Conservation (phyloP, 2,113 vertebrate genomes). For the Lycaon pictus region DNA sequence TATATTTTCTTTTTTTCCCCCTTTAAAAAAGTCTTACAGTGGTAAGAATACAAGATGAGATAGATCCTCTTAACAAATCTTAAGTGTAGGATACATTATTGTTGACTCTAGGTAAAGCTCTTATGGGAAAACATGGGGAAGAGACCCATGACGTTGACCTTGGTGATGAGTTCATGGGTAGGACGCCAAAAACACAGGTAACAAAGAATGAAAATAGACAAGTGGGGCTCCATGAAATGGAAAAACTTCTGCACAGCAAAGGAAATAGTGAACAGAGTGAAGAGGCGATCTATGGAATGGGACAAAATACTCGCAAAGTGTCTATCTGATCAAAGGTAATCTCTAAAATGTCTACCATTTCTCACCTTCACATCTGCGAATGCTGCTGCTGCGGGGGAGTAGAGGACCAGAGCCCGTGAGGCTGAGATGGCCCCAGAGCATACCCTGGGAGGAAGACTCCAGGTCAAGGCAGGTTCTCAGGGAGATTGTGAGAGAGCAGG, state of each 20-base stretch:
- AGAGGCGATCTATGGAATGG: neutral
- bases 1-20: neutral
- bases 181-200: neutral
- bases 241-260: neutral
- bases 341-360: neutral
- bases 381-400: neutral
- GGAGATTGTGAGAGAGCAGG: fast-evolving
- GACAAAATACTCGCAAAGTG: neutral
- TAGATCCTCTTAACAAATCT: neutral
- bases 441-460: neutral
- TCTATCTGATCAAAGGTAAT: neutral
- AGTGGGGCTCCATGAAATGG: neutral
- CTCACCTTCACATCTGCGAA: neutral
- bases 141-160: neutral
- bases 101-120: neutral
- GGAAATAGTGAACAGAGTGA: neutral
- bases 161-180: neutral
- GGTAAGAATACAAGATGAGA: neutral
- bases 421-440: neutral
- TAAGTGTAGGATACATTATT: neutral
- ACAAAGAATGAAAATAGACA: neutral
- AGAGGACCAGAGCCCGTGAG: neutral
- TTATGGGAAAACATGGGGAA: neutral
- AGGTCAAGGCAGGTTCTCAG: neutral
- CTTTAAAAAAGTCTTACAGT: neutral